These are phyloP conservation scores for Drosophila malerkotliana DNA, from an alignment of 1,140 invertebrate species.

Conservation along the genomic window DNA sequence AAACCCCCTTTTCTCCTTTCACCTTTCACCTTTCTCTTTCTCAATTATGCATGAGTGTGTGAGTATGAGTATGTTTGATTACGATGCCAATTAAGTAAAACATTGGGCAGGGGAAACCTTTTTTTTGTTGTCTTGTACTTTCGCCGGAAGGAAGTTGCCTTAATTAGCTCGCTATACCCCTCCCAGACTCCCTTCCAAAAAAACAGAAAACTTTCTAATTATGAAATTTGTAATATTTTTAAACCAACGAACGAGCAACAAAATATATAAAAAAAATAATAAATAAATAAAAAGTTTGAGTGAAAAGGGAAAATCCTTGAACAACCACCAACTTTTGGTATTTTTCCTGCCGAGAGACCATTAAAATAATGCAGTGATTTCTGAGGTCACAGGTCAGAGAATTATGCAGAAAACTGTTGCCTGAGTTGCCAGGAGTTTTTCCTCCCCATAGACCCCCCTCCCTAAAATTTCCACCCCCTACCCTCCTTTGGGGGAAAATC, in stretches of 20 bases:
- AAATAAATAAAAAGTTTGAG: slow-evolving; percentile 16
- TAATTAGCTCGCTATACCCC: slow-evolving; percentile 46
- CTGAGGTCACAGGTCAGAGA: slow-evolving; percentile 51
- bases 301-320: slow-evolving; percentile 6
- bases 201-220: slow-evolving; percentile 65
- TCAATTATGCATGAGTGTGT: slow-evolving; percentile 63
- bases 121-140: slow-evolving; percentile 16
- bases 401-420: slow-evolving; percentile 56
- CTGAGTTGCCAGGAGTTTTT: neutral
- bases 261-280: neutral
- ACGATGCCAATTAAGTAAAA: slow-evolving; percentile 66
- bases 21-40: slow-evolving; percentile 4
- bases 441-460: no score
- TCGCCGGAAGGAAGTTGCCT: slow-evolving; percentile 45
- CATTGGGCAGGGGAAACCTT: slow-evolving; percentile 3
- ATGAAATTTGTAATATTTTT: slow-evolving; percentile 45
- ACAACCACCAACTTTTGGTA: neutral
- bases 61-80: slow-evolving; percentile 66
- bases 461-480: no score
- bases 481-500: slow-evolving; percentile 53
- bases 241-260: neutral
- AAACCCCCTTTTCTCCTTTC: neutral
- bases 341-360: slow-evolving; percentile 41
- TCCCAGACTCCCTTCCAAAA: neutral
- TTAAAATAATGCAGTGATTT: slow-evolving; percentile 80